phyloP scores from a whole-genome alignment of 2,113 vertebrate species.

The Podarcis cretensis region DNA sequence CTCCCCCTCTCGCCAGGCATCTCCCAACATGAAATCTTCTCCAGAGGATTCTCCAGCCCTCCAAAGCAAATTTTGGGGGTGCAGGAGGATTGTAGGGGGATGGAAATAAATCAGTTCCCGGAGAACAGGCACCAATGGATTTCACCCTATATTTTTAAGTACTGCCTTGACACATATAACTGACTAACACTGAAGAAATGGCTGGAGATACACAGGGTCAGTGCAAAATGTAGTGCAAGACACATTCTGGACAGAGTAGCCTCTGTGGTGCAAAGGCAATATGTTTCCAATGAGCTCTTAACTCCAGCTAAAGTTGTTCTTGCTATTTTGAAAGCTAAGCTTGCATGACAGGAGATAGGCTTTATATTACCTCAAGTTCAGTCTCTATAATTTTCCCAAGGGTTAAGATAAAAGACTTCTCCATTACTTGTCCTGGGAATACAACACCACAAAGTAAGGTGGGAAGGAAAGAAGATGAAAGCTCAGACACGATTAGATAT shows the following conservation, averaged over 20 bases:
- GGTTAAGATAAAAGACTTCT: conserved; percentile 60
- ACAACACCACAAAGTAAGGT: conserved; percentile 42
- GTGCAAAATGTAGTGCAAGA: too few species aligned
- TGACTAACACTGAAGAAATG: too few species aligned
- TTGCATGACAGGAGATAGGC: conserved; percentile 9
- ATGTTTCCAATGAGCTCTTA: conserved; percentile 11
- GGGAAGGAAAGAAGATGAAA: conserved; percentile 55
- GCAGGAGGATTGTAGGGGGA: too few species aligned
- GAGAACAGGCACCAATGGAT: too few species aligned
- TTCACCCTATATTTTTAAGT: too few species aligned
- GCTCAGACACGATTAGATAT: conserved; percentile 36
- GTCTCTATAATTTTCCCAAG: conserved; percentile 42
- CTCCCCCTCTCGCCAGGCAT: too few species aligned
- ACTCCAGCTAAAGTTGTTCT: conserved; percentile 4
- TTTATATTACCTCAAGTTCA: conserved; percentile 38
- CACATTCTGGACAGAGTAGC: background rate
- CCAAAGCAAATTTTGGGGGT: too few species aligned
- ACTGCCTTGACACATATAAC: too few species aligned
- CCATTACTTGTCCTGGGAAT: conserved; percentile 47
- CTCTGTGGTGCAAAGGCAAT: background rate
- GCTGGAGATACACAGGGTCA: too few species aligned
- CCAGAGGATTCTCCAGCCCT: too few species aligned
- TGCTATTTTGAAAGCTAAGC: conserved; percentile 29
- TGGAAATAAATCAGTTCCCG: too few species aligned
- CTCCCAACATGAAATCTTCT: too few species aligned